phyloP scores from a whole-genome alignment of 2,888 invertebrate species.

The Danaus chrysippus region DNA sequence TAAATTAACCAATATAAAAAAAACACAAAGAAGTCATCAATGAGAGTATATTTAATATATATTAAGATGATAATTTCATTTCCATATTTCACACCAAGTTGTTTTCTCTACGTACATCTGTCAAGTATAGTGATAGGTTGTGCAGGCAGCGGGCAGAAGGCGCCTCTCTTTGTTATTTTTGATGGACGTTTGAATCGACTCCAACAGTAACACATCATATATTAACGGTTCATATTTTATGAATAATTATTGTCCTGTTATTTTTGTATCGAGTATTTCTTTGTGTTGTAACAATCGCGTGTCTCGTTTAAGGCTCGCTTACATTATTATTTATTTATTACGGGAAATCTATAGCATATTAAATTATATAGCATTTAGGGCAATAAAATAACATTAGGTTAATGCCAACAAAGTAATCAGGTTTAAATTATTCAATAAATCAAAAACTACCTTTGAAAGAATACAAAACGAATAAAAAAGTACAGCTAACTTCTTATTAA shows the following conservation, averaged over 20 bases:
- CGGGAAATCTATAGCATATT: no score
- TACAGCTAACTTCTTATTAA: no score
- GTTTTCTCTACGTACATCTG: slow-evolving; percentile 18
- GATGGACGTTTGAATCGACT: slow-evolving; percentile 59
- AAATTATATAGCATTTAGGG: no score
- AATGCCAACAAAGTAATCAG: no score
- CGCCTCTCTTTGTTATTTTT: slow-evolving; percentile 32
- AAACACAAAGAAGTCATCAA: no score
- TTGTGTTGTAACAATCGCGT: not conserved
- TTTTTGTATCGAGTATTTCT: not conserved
- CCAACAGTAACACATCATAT: slow-evolving; percentile 10
- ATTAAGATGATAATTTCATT: not conserved
- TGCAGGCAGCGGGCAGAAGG: slow-evolving; percentile 19
- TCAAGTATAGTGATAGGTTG: slow-evolving; percentile 15
- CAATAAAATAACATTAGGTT: no score
- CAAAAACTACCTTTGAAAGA: no score
- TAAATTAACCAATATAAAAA: no score
- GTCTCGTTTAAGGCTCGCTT: not conserved
- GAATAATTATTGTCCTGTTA: not conserved
- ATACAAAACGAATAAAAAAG: no score
- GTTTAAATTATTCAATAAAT: no score
- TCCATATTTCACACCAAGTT: slow-evolving; percentile 13
- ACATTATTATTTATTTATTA: no score
- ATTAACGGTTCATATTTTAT: slow-evolving; percentile 6
- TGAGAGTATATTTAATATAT: no score